Evolutionary conservation across 2,888 invertebrate genomes (phyloP).

Genomic region (Cosmia trapezina): DNA sequence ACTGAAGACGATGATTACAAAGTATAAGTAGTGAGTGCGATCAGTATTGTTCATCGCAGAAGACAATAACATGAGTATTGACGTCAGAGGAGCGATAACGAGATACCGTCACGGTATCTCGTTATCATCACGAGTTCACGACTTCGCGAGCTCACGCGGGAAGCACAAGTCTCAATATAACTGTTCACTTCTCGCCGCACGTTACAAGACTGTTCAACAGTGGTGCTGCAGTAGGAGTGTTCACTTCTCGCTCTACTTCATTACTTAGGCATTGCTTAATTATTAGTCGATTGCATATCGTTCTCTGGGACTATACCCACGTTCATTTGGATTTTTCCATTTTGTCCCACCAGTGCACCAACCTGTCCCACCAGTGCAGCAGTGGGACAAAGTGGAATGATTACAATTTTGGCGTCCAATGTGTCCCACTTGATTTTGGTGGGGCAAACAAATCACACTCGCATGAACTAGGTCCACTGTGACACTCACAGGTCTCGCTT

Average conservation of each 20-base stretch:
- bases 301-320: too few species aligned
- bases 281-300: not conserved
- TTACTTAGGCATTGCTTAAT: not conserved
- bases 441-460: too few species aligned
- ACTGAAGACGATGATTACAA: not conserved
- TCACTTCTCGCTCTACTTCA: too few species aligned
- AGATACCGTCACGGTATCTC: not conserved
- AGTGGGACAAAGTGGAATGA: too few species aligned
- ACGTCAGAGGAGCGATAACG: slow-evolving; percentile 49
- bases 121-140: slow-evolving; percentile 28
- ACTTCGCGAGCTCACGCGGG: slow-evolving; percentile 35
- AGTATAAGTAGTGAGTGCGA: slow-evolving; percentile 21
- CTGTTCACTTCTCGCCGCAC: slow-evolving; percentile 18
- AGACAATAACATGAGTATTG: slow-evolving; percentile 47
- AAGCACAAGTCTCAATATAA: slow-evolving; percentile 5
- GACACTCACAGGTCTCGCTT: too few species aligned
- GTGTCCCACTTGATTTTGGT: too few species aligned
- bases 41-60: slow-evolving; percentile 33
- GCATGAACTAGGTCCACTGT: too few species aligned
- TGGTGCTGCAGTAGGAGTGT: too few species aligned
- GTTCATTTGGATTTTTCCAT: too few species aligned
- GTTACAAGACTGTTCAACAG: not conserved
- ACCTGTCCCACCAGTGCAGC: too few species aligned
- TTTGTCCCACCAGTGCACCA: too few species aligned
- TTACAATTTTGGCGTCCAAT: too few species aligned